phyloP scores from a whole-genome alignment of 2,888 invertebrate genomes.

The Microdon myrmicae region DNA sequence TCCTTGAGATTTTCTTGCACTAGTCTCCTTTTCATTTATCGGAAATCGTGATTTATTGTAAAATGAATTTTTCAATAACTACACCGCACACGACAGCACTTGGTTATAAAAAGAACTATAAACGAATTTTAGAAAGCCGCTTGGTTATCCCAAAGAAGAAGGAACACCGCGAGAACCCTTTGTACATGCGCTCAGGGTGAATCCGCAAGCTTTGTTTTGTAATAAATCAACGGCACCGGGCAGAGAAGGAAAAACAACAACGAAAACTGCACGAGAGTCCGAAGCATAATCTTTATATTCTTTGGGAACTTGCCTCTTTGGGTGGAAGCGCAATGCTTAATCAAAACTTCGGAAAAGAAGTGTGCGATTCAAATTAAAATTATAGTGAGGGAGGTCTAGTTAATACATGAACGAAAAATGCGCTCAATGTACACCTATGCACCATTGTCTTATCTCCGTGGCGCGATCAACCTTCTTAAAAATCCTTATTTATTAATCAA shows the following conservation, averaged over 20 bases:
- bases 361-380: too few species aligned
- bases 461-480: too few species aligned
- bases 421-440: too few species aligned
- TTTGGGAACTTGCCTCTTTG: neutral
- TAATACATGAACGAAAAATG: too few species aligned
- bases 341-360: too few species aligned
- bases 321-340: too few species aligned
- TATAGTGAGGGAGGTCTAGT: too few species aligned
- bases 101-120: conserved; percentile 1
- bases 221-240: conserved; percentile 40
- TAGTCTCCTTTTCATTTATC: conserved; percentile 40
- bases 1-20: conserved; percentile 12
- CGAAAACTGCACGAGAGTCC: too few species aligned
- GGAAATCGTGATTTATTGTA: conserved; percentile 49
- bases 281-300: conserved; percentile 28
- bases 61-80: conserved; percentile 45
- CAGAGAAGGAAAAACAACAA: conserved; percentile 27
- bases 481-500: too few species aligned
- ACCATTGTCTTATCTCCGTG: too few species aligned
- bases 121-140: neutral
- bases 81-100: conserved; percentile 12
- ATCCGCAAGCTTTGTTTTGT: conserved; percentile 36
- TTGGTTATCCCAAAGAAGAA: neutral
- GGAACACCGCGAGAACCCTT: conserved; percentile 15
- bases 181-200: conserved; percentile 19